Conservation (phyloP, 2,888 invertebrate species). For the Microctonus aethiopoides region DNA sequence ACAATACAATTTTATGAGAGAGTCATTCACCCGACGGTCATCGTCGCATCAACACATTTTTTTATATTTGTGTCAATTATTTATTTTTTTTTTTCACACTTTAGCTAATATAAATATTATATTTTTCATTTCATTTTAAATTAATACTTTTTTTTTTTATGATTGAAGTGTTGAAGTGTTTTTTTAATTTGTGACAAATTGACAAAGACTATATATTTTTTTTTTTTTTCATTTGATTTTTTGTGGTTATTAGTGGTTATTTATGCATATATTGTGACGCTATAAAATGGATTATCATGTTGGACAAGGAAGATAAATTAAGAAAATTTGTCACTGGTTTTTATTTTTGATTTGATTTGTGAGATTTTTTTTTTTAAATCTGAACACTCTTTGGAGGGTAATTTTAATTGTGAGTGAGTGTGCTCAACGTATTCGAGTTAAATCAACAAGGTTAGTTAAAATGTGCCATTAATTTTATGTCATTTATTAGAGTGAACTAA, state of each 20-base stretch:
- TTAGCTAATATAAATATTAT: neutral
- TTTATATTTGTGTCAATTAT: slow-evolving; percentile 9
- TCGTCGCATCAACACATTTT: slow-evolving; percentile 53
- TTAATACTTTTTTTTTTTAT: neutral
- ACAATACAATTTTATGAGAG: slow-evolving; percentile 39
- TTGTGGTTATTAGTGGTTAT: neutral
- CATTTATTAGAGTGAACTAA: slow-evolving; percentile 10
- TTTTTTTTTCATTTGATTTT: neutral
- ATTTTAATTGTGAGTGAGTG: neutral
- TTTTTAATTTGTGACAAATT: neutral
- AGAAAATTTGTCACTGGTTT: neutral
- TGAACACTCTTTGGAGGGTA: neutral
- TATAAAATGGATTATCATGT: neutral
- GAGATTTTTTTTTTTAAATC: neutral
- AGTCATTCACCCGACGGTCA: slow-evolving; percentile 64
- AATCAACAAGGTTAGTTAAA: slow-evolving; percentile 21
- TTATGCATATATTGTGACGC: neutral
- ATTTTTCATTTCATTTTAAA: neutral
- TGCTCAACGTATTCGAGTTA: neutral
- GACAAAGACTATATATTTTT: neutral
- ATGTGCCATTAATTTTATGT: slow-evolving; percentile 16
- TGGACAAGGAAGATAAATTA: neutral
- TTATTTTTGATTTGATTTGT: neutral
- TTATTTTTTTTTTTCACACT: neutral
- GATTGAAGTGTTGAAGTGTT: neutral